These are phyloP conservation scores for Lophura swinhoii DNA, from an alignment of 2,797 vertebrate species.

Conservation along the genomic window DNA sequence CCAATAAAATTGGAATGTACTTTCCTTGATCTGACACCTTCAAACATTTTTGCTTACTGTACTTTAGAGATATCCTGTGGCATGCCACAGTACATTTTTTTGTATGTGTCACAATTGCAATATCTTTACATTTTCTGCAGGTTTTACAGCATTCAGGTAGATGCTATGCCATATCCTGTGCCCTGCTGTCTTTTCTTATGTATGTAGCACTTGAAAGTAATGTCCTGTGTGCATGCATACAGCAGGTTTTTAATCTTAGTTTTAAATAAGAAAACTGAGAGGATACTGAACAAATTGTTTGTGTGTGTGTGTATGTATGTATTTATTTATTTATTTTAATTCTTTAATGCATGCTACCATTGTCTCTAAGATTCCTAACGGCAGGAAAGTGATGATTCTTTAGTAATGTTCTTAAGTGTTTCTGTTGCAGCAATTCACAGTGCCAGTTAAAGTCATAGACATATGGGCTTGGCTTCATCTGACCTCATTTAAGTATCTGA, in stretches of 20 bases:
- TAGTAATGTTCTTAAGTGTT: not conserved
- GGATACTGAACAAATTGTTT: not conserved
- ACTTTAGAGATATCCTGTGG: not conserved
- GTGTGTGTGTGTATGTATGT: not conserved
- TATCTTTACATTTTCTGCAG: not conserved
- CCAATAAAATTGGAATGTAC: not conserved
- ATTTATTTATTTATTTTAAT: not conserved
- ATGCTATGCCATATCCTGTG: not conserved
- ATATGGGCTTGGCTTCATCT: not conserved
- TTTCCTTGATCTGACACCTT: conserved; percentile 22
- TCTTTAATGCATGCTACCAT: not conserved
- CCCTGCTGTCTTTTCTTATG: conserved; percentile 9
- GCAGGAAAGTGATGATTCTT: not conserved
- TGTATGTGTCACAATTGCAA: not conserved
- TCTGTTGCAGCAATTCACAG: not conserved
- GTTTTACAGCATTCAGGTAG: not conserved
- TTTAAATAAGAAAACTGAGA: not conserved
- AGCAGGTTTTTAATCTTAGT: not conserved
- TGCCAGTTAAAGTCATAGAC: not conserved
- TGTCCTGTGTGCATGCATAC: not conserved
- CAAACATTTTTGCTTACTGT: not conserved
- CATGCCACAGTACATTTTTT: not conserved
- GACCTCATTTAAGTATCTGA: not conserved
- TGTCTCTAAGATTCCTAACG: not conserved
- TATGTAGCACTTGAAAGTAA: not conserved